Base-by-base conservation (phyloP, 2,797 vertebrate genomes). In the Gymnodraco acuticeps region DNA sequence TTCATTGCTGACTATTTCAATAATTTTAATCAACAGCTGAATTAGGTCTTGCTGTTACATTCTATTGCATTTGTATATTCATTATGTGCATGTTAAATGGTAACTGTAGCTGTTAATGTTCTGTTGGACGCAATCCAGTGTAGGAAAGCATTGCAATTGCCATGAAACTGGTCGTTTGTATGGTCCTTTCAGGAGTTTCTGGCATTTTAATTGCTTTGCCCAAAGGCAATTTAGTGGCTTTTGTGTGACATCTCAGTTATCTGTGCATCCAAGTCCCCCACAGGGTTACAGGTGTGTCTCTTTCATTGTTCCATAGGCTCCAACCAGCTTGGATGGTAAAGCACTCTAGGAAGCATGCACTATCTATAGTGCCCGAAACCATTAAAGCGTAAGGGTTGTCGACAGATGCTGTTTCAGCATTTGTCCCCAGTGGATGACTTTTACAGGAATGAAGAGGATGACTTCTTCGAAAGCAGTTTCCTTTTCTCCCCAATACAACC, bases 201-300 rank as follows among this genome's bases (percentile, higher is more conserved):
- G 43, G 60, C 27, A 23, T 59, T 51, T 54, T 41, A 55, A 42
- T 42, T 56, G 47, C 23, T n/a, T 52, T 60, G 10, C 70, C 56
- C 27, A 23, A 8, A 15, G 70, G 68, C 38, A 42, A 27, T 27
- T 27, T 5, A 11, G 17, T 51, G 33, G 33, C 47, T 41, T 48
- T 52, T 48, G 11, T 52, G 43, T 79, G 77, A 79, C 73, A 84
- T 50, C 54, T 79, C 61, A 79, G 67, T 84, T 83, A 73, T 60
- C n/a, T 50, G 73, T 54, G 47, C 42, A 4, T 68, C 50, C 5
- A 42, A 42, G 61, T 51, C 53, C 42, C 48, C 31, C 46, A 51
- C 53, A 46, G 75, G 55, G 66, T 56, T 64, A 65, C 59, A 74
- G 62, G 48, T 81, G 64, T 50, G 38, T 64, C 46, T 67, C 43